Conservation (phyloP, 2,797 vertebrate species). For the Oreortyx pictus region DNA sequence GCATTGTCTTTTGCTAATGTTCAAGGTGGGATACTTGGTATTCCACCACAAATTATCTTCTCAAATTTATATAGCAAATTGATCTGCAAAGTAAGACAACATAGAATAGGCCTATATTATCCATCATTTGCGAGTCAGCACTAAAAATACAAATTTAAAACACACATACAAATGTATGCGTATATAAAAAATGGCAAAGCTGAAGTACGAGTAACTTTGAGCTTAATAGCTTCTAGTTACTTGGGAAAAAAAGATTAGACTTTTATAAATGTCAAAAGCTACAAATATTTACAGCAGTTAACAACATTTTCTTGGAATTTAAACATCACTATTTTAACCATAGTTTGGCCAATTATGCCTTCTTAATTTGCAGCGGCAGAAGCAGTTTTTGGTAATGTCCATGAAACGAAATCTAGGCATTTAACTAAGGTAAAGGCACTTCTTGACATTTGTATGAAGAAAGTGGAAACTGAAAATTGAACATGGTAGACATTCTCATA, state of each 20-base stretch:
- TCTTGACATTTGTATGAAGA: constrained; percentile 34
- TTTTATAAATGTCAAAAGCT: not conserved
- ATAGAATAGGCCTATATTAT: not conserved
- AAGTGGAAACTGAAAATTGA: not conserved
- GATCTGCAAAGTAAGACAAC: not conserved
- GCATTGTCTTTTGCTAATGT: not conserved
- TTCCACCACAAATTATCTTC: not conserved
- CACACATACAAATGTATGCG: not conserved
- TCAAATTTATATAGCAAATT: not conserved
- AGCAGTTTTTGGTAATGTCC: constrained; percentile 24
- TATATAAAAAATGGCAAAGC: not conserved
- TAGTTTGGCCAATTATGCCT: not conserved
- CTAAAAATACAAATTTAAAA: not conserved
- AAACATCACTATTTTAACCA: not conserved
- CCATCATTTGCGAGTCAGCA: not conserved
- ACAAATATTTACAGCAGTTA: not conserved
- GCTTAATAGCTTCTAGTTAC: not conserved
- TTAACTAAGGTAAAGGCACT: constrained; percentile 61
- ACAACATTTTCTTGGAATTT: not conserved
- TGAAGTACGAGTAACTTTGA: not conserved
- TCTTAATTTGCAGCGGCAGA: constrained; percentile 15
- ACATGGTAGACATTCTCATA: not conserved
- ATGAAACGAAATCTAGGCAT: not conserved
- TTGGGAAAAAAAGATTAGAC: not conserved
- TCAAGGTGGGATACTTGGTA: not conserved